Conservation (phyloP, 2,888 invertebrate species). For the Branchinecta sandiegonensis region DNA sequence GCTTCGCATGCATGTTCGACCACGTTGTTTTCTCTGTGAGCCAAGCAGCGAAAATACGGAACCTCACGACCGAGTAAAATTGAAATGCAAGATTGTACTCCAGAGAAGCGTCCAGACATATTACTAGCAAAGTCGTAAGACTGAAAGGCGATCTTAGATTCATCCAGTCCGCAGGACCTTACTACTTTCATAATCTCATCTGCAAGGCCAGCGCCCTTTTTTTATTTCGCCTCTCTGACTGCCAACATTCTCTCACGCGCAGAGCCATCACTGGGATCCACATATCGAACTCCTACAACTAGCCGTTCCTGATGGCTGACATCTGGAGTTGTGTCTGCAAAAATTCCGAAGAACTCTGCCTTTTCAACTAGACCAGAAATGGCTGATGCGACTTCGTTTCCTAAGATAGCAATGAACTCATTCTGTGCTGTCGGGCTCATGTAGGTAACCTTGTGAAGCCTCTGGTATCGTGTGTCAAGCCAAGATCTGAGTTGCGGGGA, state of each 20-base stretch:
- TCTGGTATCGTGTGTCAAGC: neutral
- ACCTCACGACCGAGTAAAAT: neutral
- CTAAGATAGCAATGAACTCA: too few species aligned
- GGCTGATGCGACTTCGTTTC: too few species aligned
- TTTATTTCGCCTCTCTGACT: neutral
- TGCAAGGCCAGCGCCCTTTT: neutral
- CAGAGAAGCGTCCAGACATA: constrained; percentile 7
- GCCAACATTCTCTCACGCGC: neutral
- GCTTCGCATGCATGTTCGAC: constrained; percentile 6
- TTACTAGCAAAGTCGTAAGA: constrained; percentile 16
- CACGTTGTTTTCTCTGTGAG: constrained; percentile 6
- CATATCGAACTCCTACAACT: neutral
- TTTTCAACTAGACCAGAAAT: too few species aligned
- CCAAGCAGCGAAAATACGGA: constrained; percentile 7
- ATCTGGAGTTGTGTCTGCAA: too few species aligned
- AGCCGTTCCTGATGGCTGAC: constrained; percentile 2
- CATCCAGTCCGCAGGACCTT: neutral
- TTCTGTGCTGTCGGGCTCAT: neutral
- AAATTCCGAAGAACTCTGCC: too few species aligned
- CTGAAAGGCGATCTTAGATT: constrained; percentile 13
- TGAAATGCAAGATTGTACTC: constrained; percentile 8
- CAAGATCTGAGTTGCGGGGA: neutral
- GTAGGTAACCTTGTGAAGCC: constrained; percentile 8
- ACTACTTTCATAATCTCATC: neutral
- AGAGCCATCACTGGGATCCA: neutral